Percentiles rank a stretch among this genome's conserved stretches.
These are phyloP conservation scores for Megaceryle maxima DNA, from an alignment of 2,113 vertebrate genomes.

Conservation along the genomic window DNA sequence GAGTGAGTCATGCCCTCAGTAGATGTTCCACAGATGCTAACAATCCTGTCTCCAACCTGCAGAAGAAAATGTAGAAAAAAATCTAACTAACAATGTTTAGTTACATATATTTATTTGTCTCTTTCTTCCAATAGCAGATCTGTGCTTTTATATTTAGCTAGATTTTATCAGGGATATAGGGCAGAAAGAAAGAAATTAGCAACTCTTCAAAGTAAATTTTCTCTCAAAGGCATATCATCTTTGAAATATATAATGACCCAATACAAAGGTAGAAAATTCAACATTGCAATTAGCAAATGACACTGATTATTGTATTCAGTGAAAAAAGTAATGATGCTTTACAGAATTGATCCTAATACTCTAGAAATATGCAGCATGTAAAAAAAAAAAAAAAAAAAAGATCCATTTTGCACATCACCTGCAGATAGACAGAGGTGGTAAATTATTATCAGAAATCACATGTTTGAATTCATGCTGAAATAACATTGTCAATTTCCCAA, in stretches of 20 bases:
- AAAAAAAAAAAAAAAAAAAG: not conserved
- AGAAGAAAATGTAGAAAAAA: not conserved
- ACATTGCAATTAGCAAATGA: not conserved
- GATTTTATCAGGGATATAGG: not conserved
- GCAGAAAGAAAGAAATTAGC: not conserved
- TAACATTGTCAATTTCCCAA: not conserved
- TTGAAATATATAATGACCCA: not conserved
- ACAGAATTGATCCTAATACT: not conserved
- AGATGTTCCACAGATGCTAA: constrained; percentile 88
- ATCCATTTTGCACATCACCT: not conserved
- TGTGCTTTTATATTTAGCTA: not conserved
- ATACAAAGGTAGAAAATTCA: not conserved
- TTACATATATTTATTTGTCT: not conserved
- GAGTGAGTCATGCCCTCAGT: constrained; percentile 93
- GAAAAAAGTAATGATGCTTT: not conserved
- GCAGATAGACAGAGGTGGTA: not conserved
- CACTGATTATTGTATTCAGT: not conserved
- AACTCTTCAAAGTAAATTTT: not conserved
- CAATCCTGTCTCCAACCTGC: constrained; percentile 94
- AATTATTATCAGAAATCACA: not conserved
- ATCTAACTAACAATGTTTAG: not conserved
- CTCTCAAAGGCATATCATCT: not conserved
- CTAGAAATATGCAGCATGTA: not conserved
- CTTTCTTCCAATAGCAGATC: not conserved
- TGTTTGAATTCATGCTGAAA: not conserved